These are phyloP conservation scores for Forficula auricularia DNA, from an alignment of 1,140 invertebrate species.

Conservation along the genomic window DNA sequence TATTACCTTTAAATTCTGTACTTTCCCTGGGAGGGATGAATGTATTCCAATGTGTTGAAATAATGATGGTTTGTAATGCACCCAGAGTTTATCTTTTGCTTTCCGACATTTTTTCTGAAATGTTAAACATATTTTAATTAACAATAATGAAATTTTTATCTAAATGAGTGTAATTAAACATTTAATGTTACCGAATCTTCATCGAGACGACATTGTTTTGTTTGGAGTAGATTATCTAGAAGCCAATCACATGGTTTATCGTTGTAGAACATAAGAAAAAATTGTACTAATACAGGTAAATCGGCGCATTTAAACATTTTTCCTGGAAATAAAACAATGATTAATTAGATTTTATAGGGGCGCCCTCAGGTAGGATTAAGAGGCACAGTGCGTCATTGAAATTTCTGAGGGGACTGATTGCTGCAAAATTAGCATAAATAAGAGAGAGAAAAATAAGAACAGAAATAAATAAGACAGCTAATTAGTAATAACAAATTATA, in stretches of 20 bases:
- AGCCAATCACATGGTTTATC: constrained; percentile 97
- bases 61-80: constrained; percentile 78
- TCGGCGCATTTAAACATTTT: constrained; percentile 87
- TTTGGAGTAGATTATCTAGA: constrained; percentile 74
- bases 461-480: no score
- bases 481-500: no score
- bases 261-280: constrained; percentile 87
- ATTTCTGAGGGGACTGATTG: no score
- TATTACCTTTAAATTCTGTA: constrained; percentile 88
- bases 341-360: background rate
- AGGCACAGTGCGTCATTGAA: no score
- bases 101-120: constrained; percentile 72
- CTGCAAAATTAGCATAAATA: background rate
- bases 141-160: background rate
- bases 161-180: no score
- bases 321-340: constrained; percentile 33
- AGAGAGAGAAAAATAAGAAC: constrained; percentile 6
- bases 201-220: constrained; percentile 77
- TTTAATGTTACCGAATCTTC: constrained; percentile 47
- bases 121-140: constrained; percentile 12
- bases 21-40: constrained; percentile 89
- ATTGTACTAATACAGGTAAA: constrained; percentile 73
- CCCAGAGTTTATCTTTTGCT: constrained; percentile 61
- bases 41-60: constrained; percentile 94
- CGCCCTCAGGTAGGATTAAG: background rate